Evolutionary conservation across 2,888 invertebrate species (phyloP).

Genomic region (Drosophila longiperda): DNA sequence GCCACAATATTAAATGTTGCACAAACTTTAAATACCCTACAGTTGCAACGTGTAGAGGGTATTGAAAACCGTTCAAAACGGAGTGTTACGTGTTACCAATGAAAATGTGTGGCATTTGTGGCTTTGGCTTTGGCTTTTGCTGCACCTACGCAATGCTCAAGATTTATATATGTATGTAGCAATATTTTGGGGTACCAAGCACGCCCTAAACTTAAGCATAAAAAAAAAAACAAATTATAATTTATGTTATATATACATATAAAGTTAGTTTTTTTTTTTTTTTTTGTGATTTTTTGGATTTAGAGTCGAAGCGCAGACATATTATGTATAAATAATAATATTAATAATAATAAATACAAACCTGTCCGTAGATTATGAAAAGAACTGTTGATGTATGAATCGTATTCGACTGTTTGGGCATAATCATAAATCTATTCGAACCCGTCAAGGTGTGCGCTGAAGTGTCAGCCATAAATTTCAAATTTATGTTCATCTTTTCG

Average conservation of each 20-base stretch:
- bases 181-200: slow-evolving; percentile 25
- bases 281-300: slow-evolving; percentile 11
- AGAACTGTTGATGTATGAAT: slow-evolving; percentile 75
- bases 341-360: slow-evolving; percentile 32
- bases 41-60: slow-evolving; percentile 6
- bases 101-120: slow-evolving; percentile 67
- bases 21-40: slow-evolving; percentile 1
- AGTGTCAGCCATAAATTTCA: slow-evolving; percentile 73
- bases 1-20: neutral
- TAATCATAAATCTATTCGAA: slow-evolving; percentile 65
- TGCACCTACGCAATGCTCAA: slow-evolving; percentile 73
- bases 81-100: slow-evolving; percentile 69
- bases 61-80: slow-evolving; percentile 42
- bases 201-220: slow-evolving; percentile 60
- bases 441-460: slow-evolving; percentile 52
- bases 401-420: slow-evolving; percentile 42
- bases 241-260: slow-evolving; percentile 47
- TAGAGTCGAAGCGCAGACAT: slow-evolving; percentile 30
- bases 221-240: slow-evolving; percentile 71
- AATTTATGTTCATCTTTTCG: slow-evolving; percentile 72
- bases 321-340: slow-evolving; percentile 30
- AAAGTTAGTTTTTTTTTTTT: neutral
- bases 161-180: slow-evolving; percentile 55
- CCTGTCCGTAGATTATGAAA: slow-evolving; percentile 70
- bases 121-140: slow-evolving; percentile 48